Base-by-base conservation (phyloP, 2,113 vertebrate species). In the Clarias macrocephalus region DNA sequence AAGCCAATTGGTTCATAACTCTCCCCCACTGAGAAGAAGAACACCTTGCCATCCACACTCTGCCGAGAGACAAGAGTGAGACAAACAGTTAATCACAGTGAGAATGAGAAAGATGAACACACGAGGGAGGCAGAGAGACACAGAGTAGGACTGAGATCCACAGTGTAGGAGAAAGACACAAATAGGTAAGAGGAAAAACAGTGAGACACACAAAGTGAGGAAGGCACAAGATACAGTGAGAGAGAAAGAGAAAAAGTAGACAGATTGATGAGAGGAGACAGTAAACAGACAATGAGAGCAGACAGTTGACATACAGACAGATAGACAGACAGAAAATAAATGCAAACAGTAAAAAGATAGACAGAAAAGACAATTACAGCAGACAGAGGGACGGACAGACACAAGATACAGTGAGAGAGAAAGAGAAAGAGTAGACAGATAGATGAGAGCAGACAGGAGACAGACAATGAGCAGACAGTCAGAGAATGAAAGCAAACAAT, bases 31-130 rank as follows among this genome's bases (percentile, higher is more conserved):
- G 91, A 89, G 92, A 99, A 99, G 92, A 99, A 98, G 93, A 99
- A 99, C 84, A 99, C 97, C 0, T 96, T 98, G 90, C 93, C 88
- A 91, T 99, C 98, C 87, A 92, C 91, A 92, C 98, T 97, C 98
- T 99, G 92, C 85, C 66, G n/a, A 89, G 63, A 48, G n/a, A 90
- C 80, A 80, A 57, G 37, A 70, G 83, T 81, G 25, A 89, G 37
- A 86, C 3, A 82, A 21, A 54, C 23, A 66, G 9, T 54, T 15
- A 83, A 1, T 21, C 65, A 82, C 8, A 60, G 54, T 5, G 79
- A 79, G 9, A 79, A 13, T 72, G 56, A 80, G 23, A 48, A 3
- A 73, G 1, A 70, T 21, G 25, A 13, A 33, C 66, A 70, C 66
- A 70, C 15, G 25, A 60, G 30, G 52, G 28, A 57, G 5, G 37